Evolutionary conservation across 2,888 invertebrate genomes (phyloP), one percentile per base, ranked within the genome.

Genomic region (Hetaerina titia): DNA sequence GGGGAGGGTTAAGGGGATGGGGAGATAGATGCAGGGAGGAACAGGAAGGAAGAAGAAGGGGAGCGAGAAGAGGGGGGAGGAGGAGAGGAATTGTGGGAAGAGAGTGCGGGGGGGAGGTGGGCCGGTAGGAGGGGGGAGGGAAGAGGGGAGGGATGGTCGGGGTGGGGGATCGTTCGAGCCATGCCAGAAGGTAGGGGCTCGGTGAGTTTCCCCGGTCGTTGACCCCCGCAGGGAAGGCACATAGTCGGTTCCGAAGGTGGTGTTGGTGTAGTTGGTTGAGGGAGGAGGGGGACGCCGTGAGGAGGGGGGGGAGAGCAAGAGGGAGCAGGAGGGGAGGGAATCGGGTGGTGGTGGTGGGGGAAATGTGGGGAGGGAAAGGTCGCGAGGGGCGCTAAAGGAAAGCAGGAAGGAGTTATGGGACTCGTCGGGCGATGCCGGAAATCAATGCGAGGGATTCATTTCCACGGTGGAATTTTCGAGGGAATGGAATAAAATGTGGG

Each of bases 331-430:
- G n/a, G n/a, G 81, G 22, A 25, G 31, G 81, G 31, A 57, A 17
- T 13, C 57, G 89, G 2, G 89, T 22, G n/a, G 58, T 22, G n/a
- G 58, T 56, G 19, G 56, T 9, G 89, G 22, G 45, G 25, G 45
- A 15, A 45, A 45, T 13, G 15, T 45, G 56, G 92, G 92, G 92
- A 69, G 69, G 56, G 92, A 92, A 92, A 92, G 92, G 92, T 92
- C 92, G 92, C 69, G 92, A 64, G 92, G 92, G 92, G 92, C 92
- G 92, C 92, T 92, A 69, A 92, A 92, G 92, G 92, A 92, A 92
- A 92, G 92, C 92, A 92, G 92, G 92, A 92, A 92, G 92, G 69
- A 92, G 92, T 92, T 92, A 92, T 92, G 92, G 92, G 69, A 74
- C 64, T 90, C 69, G 45, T 57, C 92, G 92, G 92, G 92, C 92